Evolutionary conservation across 23 tunicate genomes (phyloP), one percentile per base, ranked within the genome.

Genomic region (Trididemnum miniatum): DNA sequence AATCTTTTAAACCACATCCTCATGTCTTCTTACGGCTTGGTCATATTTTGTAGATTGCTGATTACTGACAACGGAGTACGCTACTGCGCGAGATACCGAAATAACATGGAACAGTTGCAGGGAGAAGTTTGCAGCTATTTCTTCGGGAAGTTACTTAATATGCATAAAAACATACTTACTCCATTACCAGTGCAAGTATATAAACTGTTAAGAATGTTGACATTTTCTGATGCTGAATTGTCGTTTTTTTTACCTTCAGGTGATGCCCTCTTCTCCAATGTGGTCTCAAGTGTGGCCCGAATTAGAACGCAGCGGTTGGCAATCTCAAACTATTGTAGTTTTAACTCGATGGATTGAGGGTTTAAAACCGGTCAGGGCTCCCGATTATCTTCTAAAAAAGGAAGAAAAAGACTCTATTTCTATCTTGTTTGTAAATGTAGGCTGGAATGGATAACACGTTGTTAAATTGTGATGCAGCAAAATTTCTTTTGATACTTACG

Each of bases 41-140:
- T n/a, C n/a, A n/a, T 62, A 9, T 82, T 24, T 67, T 67, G 28
- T 40, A 83, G 87, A 38, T 57, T 72, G 72, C 35, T 83, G 25
- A 59, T 54, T 25, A 57, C 81, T 0, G 59, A 34, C 5, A 18
- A 59, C 0, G 81, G 81, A 25, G 35, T 35, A 1, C 33, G 24
- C 1, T 83, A 51, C 69, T 83, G 87, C 59, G 87, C 87, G 15
- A 34, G 87, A 73, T 73, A 83, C 34, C 78, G 87, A 0, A 35
- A 73, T n/a, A 83, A 83, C 39, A 1, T 72, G 49, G 81, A 73
- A 24, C 62, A 40, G 1, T 0, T 83, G 5, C 87, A 73, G 60
- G 87, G 87, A 57, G 87, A 83, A 35, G 52, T n/a, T 35, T 57
- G 50, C 66, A 72, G 71, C n/a, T 72, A 72, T 26, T 2, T 74